Evolutionary conservation across 1,140 invertebrate genomes (phyloP).

Genomic region (Drosophila rhopaloa): DNA sequence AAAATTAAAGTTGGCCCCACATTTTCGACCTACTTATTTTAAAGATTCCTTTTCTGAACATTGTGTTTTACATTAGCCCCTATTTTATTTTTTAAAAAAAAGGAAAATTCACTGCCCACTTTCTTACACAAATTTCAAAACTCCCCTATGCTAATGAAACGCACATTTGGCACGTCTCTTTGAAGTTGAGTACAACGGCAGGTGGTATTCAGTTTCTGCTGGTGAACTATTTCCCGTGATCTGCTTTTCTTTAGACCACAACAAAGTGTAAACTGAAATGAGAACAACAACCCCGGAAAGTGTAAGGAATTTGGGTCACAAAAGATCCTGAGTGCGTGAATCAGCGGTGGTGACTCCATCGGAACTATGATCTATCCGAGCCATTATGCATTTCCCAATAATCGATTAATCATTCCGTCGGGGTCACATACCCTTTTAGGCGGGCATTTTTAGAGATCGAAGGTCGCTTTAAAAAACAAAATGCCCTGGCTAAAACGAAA

Average conservation of each 20-base stretch:
- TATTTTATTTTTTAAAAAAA: too few relatives aligned
- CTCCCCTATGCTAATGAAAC: conserved; percentile 3
- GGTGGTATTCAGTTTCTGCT: conserved; percentile 30
- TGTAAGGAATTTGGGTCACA: conserved; percentile 14
- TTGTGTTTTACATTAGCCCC: too few relatives aligned
- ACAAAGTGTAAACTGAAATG: conserved; percentile 6
- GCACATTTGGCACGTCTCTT: conserved; percentile 22
- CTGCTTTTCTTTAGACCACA: conserved; percentile 21
- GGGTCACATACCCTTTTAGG: conserved; percentile 14
- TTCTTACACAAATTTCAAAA: not conserved
- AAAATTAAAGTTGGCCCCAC: too few relatives aligned
- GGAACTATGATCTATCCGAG: conserved; percentile 7
- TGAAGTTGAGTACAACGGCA: conserved; percentile 39
- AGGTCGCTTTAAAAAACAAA: conserved; percentile 7
- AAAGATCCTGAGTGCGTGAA: conserved; percentile 19
- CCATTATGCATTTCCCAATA: conserved; percentile 40
- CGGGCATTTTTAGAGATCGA: conserved; percentile 7
- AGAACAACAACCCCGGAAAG: conserved; percentile 22
- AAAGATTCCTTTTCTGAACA: too few relatives aligned
- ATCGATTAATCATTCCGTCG: conserved; percentile 35
- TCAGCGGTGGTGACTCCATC: conserved; percentile 22
- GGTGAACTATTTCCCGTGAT: conserved; percentile 31
- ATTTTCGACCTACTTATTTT: too few relatives aligned
- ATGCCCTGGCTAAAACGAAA: conserved; percentile 1
- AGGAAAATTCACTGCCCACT: not conserved